Evolutionary conservation across 1,140 invertebrate species (phyloP), one percentile per base, ranked within the genome.

Genomic region (Ceratitis capitata): DNA sequence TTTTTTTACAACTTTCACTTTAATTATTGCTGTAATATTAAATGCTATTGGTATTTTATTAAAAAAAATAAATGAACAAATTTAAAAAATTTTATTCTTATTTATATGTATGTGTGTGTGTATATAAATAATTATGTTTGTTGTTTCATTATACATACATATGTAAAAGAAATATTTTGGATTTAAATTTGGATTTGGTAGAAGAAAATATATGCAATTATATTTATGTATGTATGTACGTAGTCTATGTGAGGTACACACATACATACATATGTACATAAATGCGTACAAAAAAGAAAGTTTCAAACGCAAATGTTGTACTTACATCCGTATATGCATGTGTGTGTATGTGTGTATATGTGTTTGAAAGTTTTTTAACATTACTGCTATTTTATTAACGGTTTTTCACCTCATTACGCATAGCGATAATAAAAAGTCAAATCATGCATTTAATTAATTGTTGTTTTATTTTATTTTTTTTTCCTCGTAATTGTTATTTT

Each of bases 381-480:
- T n/a, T n/a, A n/a, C n/a, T n/a, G n/a, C n/a, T 42, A 14, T 14
- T 4, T 74, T 45, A 45, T 78, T 45, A 78, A 78, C 39, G 9
- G n/a, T 78, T 39, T 61, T 12, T 78, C 39, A 16, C 39, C 45
- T 42, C 51, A 56, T 74, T 74, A 19, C 58, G 32, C 51, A 16
- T 19, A 53, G n/a, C 9, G 6, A 19, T 78, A 78, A 78, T 78
- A 45, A 78, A 78, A 78, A 78, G 69, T 78, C 69, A 78, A 78
- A 78, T 45, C 10, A 78, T 45, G 39, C n/a, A 78, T 78, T 78
- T 7, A 78, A 47, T 78, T 78, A 78, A 78, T 45, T 42, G 29
- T 35, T 32, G n/a, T 64, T 64, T 42, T 45, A n/a, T 56, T 56
- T 56, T 64, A 64, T 64, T 64, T 29, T 4, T 61, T 10, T 61